Evolutionary conservation across 2,888 invertebrate species (phyloP).

Genomic region (Cepaea hortensis): DNA sequence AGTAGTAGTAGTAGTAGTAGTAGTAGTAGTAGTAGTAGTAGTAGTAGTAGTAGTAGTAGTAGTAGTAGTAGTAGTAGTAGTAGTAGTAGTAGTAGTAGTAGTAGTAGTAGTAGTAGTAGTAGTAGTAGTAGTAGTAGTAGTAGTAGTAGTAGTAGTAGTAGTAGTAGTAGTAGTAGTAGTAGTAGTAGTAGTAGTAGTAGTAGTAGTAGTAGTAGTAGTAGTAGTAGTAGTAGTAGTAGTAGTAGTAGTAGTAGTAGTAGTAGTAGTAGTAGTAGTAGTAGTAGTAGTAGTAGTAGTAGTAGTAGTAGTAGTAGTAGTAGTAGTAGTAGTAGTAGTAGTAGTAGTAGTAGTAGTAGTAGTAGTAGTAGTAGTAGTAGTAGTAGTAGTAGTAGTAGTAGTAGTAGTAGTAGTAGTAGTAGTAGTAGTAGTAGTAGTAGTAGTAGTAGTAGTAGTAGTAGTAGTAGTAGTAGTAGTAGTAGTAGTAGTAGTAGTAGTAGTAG

Average conservation of each 20-base stretch:
- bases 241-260: neutral
- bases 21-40: too few species aligned
- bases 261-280: too few species aligned
- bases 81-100: constrained; percentile 3
- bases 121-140: neutral
- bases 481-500: neutral
- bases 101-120: constrained; percentile 4
- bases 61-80: constrained; percentile 15
- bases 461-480: too few species aligned
- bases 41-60: neutral
- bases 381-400: too few species aligned
- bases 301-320: too few species aligned
- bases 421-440: too few species aligned
- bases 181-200: too few species aligned
- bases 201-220: neutral
- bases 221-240: constrained; percentile 21
- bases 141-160: neutral
- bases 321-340: too few species aligned
- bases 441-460: too few species aligned
- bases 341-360: constrained; percentile 17
- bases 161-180: too few species aligned
- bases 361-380: neutral
- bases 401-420: too few species aligned
- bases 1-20: too few species aligned
- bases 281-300: neutral